Evolutionary conservation across 2,113 vertebrate genomes (phyloP), one percentile per base, ranked within the genome.

Genomic region (Hemibagrus wyckioides): DNA sequence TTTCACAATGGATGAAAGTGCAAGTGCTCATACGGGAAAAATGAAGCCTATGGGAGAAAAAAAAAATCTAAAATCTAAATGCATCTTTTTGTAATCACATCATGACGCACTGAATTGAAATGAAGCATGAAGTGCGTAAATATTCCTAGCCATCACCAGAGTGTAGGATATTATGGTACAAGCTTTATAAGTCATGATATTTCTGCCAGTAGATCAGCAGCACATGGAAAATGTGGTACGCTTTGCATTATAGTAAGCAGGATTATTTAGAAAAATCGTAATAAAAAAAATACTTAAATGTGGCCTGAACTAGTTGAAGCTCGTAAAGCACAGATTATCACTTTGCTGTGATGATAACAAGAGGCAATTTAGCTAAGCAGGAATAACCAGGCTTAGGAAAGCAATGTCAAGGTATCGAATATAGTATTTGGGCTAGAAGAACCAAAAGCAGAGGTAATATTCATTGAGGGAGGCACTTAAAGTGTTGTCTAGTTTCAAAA

Each of bases 401-500:
- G 25, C 36, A 33, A 69, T 25, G 52, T 59, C 17, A 39, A 28
- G 11, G 19, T 52, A 69, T 36, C 21, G 52, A 80, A 73, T 54
- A 57, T 57, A 75, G 19, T 25, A 25, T 82, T 82, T 48, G 50
- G 28, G 52, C 14, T 23, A 33, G 44, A 44, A 39, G 23, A 80
- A 77, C n/a, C 39, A 61, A 63, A 85, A 79, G 84, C 59, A 41
- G 44, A 86, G 63, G 17, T 80, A 69, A 86, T 80, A 69, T 23
- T 54, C 61, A 67, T 57, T 80, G 71, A 54, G 21, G 33, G 17
- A 41, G 81, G 81, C 23, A 83, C 71, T 83, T 83, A 76, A 50
- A 36, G 56, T 63, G 81, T 84, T 84, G 23, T 84, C 67, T 79
- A 63, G 71, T 67, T 84, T 79, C 33, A 56, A 52, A 83, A 76